phyloP scores from a whole-genome alignment of 2,888 invertebrate species.

The Apamea monoglypha region DNA sequence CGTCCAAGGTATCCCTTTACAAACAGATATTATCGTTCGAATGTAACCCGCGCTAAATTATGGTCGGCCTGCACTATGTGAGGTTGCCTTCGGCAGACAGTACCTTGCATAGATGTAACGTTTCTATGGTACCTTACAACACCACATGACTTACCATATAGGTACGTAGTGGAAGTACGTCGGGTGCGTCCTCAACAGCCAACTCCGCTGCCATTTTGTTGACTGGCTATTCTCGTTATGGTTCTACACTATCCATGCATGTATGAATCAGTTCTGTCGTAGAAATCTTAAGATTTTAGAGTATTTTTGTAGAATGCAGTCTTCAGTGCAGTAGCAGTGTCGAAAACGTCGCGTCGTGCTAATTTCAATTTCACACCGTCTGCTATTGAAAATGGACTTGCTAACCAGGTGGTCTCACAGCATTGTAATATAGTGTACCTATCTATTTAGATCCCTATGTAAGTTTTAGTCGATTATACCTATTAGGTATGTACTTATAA shows the following conservation, averaged over 20 bases:
- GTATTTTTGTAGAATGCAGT: background rate
- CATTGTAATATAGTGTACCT: background rate
- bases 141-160: background rate
- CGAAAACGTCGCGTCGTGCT: slow-evolving; percentile 15
- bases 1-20: too few relatives aligned
- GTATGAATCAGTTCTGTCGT: background rate
- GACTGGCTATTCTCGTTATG: background rate
- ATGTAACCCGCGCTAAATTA: too few relatives aligned
- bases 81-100: too few relatives aligned
- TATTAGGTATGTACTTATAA: too few relatives aligned
- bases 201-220: background rate
- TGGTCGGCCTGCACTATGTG: too few relatives aligned
- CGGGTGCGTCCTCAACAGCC: background rate
- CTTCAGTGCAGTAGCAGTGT: background rate
- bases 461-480: too few relatives aligned
- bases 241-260: background rate
- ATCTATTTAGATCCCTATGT: too few relatives aligned
- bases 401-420: background rate
- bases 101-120: too few relatives aligned
- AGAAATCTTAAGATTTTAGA: background rate
- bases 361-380: slow-evolving; percentile 44
- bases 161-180: background rate
- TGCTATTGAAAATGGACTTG: slow-evolving; percentile 19
- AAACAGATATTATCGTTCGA: too few relatives aligned
- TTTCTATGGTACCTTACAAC: too few relatives aligned